phyloP scores from a whole-genome alignment of 2,888 invertebrate genomes.

The Apotomis betuletana region DNA sequence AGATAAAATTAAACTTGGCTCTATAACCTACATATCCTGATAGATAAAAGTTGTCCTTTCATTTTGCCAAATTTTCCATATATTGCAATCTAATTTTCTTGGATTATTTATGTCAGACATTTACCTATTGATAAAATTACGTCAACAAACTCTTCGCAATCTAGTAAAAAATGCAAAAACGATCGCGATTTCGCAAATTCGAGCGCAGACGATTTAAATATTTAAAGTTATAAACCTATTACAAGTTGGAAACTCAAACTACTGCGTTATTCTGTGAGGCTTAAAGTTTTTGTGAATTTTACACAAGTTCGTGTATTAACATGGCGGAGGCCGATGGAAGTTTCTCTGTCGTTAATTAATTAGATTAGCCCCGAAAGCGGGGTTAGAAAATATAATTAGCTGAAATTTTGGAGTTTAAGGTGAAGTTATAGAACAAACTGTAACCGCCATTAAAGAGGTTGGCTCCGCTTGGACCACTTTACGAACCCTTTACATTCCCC shows the following conservation, averaged over 20 bases:
- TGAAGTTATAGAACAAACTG: not conserved
- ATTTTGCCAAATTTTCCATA: too few relatives aligned
- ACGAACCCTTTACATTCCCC: too few relatives aligned
- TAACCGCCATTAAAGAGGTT: too few relatives aligned
- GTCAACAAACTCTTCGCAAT: constrained; percentile 12
- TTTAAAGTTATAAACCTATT: constrained; percentile 72
- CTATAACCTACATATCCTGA: too few relatives aligned
- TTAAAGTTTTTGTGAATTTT: constrained; percentile 80
- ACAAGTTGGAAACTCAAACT: constrained; percentile 68
- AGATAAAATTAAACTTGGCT: too few relatives aligned
- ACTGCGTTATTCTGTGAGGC: constrained; percentile 56
- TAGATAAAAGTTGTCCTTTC: too few relatives aligned
- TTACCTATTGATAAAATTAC: not conserved
- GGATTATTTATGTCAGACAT: not conserved
- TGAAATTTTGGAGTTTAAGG: not conserved
- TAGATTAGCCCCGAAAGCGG: constrained; percentile 57
- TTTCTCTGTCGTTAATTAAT: constrained; percentile 69
- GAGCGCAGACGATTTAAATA: constrained; percentile 59
- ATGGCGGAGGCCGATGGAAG: constrained; percentile 57
- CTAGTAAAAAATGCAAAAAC: constrained; percentile 46
- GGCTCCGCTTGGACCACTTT: too few relatives aligned
- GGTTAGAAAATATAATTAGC: constrained; percentile 21
- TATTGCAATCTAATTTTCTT: too few relatives aligned
- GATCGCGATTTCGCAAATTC: constrained; percentile 48
- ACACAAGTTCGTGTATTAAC: constrained; percentile 67